Evolutionary conservation across 2,113 vertebrate species (phyloP), one percentile per base, ranked within the genome.

Genomic region (Terrapene triunguis): DNA sequence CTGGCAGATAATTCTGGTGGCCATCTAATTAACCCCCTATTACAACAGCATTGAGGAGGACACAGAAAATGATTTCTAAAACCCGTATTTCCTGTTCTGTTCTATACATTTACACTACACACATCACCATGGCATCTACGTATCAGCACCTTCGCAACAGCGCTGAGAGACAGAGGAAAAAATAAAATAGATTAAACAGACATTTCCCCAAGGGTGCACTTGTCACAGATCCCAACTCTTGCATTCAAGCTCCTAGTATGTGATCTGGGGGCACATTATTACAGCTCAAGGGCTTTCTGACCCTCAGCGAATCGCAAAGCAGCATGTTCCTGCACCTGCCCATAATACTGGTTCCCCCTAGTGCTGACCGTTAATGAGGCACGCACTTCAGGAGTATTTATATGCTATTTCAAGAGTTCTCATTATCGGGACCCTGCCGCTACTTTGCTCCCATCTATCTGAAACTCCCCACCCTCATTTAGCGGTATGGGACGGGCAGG

Each of bases 311-410:
- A 74, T 51, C 38, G 54, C 69, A 38, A 54, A 22, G 2, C 21
- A 25, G n/a, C 2, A 0, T 54, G 22, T 47, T 1, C 42, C 10
- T 7, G 0, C 17, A 42, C 42, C 42, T 50, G 80, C 19, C 8
- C 2, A 3, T 1, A 2, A 10, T 8, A 0, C 3, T 0, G 2
- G 7, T 72, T 80, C 5, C 0, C 11, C 0, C 22, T 4, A 1
- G n/a, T 3, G 53, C 57, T 3, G 24, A 27, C 2, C 38, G 1
- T 29, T 0, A 14, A 10, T 0, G 17, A 1, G 0, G 22, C 1
- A 72, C 51, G 1, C 2, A n/a, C 0, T 44, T 47, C 29, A 5
- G 6, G 1, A 42, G 2, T 10, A 0, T 24, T 27, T 55, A 2
- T 24, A 8, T 29, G 0, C 69, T 1, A 1, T 29, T 44, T 2